Base-by-base conservation (phyloP, 1,140 invertebrate genomes). In the Tetragonula clypearis region DNA sequence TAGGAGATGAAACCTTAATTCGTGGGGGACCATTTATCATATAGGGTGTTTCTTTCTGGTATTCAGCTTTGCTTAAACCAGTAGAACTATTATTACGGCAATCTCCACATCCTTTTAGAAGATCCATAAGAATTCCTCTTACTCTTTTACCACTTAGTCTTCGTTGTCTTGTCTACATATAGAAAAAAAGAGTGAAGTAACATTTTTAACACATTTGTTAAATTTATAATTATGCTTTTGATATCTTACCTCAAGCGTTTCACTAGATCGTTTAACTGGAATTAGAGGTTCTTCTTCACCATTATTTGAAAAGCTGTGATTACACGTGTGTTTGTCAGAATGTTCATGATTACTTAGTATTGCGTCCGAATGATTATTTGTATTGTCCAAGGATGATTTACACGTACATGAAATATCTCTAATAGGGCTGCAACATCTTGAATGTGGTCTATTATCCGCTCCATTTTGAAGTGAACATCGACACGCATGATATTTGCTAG, bases 71-170 rank as follows among this genome's bases (percentile, higher is more conserved):
- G 76, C 19, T 90, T 55, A 66, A 87, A 78, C 56, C 84, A 3
- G 84, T 66, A n/a, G 80, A 19, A 79, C 87, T 88, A 58, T 87
- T 41, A 65, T 72, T 89, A 78, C 91, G 89, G 80, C 90, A 91
- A 79, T 94, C 93, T 74, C 94, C 91, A 30, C 93, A 94, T 41
- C 93, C 91, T 86, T 91, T 92, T 58, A 95, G 74, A 77, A 95
- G 88, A 76, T 94, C 93, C 83, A 93, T 86, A 49, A 95, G 81
- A 53, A 94, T 87, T 21, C 88, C 90, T 81, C 93, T 79, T 4
- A 94, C 93, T 73, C 83, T 92, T 88, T 91, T 95, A 2, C 92
- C 93, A 56, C 85, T 90, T 30, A 87, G 79, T 85, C 86, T 93
- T 89, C 93, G 90, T 89, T 92, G 93, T 82, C 87, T 90, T 0